Conservation (phyloP, 2,113 vertebrate species). For the Sapayoa aenigma region DNA sequence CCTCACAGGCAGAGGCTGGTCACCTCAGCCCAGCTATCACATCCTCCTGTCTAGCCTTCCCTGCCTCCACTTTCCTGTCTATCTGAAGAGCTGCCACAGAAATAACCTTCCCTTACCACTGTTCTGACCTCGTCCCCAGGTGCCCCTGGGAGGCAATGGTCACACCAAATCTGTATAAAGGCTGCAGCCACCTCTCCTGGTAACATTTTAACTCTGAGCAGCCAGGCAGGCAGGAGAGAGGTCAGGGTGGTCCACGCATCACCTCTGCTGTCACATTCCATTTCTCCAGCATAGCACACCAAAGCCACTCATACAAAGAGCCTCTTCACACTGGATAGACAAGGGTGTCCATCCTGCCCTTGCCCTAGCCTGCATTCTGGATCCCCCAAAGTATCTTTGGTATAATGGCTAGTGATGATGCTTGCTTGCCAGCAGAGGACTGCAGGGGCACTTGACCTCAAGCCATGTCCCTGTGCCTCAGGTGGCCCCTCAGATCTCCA, state of each 20-base stretch:
- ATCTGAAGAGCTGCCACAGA: neutral
- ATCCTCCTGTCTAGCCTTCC: neutral
- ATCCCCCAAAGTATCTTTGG: accelerated
- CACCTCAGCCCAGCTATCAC: neutral
- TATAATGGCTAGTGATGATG: neutral
- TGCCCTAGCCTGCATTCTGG: neutral
- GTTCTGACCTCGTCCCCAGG: neutral
- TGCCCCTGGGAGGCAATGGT: neutral
- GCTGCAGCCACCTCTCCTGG: neutral
- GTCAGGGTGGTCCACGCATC: neutral
- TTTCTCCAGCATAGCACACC: neutral
- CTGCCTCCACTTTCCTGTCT: neutral
- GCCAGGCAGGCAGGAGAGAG: neutral
- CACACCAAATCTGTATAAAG: neutral
- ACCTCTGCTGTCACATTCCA: neutral
- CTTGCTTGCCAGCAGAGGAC: neutral
- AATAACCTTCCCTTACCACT: neutral
- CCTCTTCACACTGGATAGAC: neutral
- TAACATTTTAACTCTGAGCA: constrained; percentile 20
- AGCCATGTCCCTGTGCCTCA: neutral
- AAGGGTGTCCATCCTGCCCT: neutral
- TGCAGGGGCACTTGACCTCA: neutral
- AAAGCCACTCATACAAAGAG: neutral
- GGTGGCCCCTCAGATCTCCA: neutral
- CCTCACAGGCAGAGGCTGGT: neutral